These are phyloP conservation scores for Hirundo rustica DNA, from an alignment of 2,797 vertebrate species.

Conservation along the genomic window DNA sequence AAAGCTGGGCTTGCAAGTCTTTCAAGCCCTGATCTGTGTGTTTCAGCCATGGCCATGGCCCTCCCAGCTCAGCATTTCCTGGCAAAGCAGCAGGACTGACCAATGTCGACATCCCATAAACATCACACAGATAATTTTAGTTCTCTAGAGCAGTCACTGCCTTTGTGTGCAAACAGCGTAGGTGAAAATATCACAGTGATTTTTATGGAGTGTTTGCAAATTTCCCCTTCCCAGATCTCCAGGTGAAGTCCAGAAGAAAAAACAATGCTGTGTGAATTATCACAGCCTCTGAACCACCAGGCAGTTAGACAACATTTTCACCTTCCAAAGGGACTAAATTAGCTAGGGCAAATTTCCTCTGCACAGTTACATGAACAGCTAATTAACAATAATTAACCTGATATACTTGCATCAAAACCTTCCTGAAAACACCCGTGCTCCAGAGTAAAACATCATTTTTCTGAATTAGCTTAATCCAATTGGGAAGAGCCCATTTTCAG, in stretches of 20 bases:
- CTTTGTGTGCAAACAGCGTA: not conserved
- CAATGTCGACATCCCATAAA: fast-evolving
- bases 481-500: not conserved
- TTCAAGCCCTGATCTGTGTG: not conserved
- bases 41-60: fast-evolving
- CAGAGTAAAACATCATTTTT: not conserved
- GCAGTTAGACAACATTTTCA: not conserved
- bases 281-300: not conserved
- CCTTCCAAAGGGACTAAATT: not conserved
- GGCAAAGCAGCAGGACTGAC: not conserved
- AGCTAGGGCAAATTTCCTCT: not conserved
- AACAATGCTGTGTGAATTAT: not conserved
- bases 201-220: not conserved
- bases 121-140: not conserved
- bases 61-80: not conserved
- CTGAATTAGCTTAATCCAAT: not conserved
- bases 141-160: not conserved
- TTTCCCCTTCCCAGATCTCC: not conserved
- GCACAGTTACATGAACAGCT: not conserved
- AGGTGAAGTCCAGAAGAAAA: not conserved
- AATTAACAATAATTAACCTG: constrained; percentile 12
- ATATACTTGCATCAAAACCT: not conserved
- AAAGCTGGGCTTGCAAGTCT: not conserved
- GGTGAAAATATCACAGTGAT: not conserved
- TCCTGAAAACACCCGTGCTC: not conserved